phyloP scores from a whole-genome alignment of 2,113 vertebrate genomes.

The Hyaena hyaena region DNA sequence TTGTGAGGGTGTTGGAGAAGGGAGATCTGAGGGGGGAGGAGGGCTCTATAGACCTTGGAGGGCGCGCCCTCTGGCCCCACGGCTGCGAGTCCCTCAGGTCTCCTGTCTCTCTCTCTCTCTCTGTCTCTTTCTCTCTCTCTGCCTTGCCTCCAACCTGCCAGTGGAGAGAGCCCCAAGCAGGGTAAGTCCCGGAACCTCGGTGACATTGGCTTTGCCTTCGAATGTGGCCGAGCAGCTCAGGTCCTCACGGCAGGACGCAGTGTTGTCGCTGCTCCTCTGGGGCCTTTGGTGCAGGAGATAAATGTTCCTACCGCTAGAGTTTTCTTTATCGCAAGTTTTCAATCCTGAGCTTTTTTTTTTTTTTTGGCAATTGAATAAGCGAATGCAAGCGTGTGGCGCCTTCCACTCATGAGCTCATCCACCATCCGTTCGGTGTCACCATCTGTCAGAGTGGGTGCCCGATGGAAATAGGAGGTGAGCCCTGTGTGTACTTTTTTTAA shows the following conservation, averaged over 20 bases:
- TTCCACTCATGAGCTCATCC: neutral
- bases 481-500: neutral
- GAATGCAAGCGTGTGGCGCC: too few species aligned
- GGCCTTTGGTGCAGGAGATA: neutral
- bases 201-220: neutral
- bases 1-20: neutral
- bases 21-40: neutral
- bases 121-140: neutral
- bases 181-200: neutral
- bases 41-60: neutral
- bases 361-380: too few species aligned
- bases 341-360: neutral
- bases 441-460: neutral
- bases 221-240: neutral
- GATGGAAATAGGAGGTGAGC: neutral
- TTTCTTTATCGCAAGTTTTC: neutral
- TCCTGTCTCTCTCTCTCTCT: neutral
- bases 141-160: accelerated
- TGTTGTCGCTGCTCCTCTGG: neutral
- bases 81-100: neutral
- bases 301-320: neutral
- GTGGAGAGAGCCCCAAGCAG: slow-evolving; percentile 51
- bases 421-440: neutral
- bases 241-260: neutral
- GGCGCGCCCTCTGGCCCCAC: accelerated